phyloP scores from a whole-genome alignment of 2,797 vertebrate species.

The Strix occidentalis region DNA sequence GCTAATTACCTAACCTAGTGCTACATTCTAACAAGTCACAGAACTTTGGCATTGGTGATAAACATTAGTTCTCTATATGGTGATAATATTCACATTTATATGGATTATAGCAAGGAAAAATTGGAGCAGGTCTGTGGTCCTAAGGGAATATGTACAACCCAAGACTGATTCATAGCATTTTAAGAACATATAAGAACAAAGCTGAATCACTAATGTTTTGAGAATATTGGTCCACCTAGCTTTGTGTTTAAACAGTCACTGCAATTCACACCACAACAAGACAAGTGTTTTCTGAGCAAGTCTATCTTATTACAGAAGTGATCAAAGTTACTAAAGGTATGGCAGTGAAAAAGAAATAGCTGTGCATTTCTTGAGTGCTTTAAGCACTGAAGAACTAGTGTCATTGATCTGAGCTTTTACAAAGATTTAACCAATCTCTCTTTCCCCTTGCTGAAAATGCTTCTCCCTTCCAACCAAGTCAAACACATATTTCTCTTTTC shows the following conservation, averaged over 20 bases:
- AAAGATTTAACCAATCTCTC: conserved; percentile 2
- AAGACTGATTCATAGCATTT: neutral
- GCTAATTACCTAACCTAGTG: neutral
- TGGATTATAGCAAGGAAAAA: neutral
- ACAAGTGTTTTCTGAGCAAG: neutral
- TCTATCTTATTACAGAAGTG: neutral
- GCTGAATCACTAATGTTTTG: neutral
- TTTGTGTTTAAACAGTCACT: neutral
- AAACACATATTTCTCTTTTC: neutral
- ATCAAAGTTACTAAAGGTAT: neutral
- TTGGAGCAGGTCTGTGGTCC: neutral
- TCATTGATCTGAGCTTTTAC: conserved; percentile 25
- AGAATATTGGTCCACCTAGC: neutral
- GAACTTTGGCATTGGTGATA: neutral
- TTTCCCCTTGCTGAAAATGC: neutral
- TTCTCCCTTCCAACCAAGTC: conserved; percentile 6
- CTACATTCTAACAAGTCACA: neutral
- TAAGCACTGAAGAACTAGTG: neutral
- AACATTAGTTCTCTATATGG: neutral
- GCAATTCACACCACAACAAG: neutral
- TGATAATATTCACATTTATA: neutral
- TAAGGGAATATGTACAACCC: neutral
- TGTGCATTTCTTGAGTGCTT: neutral
- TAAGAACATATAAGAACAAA: neutral
- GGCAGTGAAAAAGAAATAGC: neutral